These are phyloP conservation scores for Agrotis puta DNA, from an alignment of 2,888 invertebrate species.

Conservation along the genomic window DNA sequence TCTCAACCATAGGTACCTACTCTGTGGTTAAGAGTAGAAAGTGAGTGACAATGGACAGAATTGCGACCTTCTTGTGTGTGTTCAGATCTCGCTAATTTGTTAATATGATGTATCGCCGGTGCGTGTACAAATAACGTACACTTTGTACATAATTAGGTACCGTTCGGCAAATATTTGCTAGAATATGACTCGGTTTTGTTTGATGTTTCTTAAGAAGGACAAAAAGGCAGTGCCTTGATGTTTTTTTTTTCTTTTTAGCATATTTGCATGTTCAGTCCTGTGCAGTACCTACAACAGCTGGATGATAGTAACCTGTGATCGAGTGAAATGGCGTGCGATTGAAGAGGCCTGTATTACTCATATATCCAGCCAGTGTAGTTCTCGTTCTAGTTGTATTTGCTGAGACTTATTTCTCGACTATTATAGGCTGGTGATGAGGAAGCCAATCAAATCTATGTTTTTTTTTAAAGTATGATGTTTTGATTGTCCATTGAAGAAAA, in stretches of 20 bases:
- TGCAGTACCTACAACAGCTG: not conserved
- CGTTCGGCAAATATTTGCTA: conserved; percentile 52
- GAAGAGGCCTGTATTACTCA: no score
- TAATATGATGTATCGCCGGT: conserved; percentile 58
- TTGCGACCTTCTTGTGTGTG: conserved; percentile 6
- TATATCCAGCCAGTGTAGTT: no score
- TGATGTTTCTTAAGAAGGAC: conserved; percentile 30
- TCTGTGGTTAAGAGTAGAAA: conserved; percentile 45
- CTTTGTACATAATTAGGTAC: conserved; percentile 48
- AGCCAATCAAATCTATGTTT: no score
- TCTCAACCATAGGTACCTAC: not conserved
- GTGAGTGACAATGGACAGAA: conserved; percentile 22
- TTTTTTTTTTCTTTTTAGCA: not conserved
- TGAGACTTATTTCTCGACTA: no score
- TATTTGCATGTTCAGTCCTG: not conserved
- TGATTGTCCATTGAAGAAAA: no score
- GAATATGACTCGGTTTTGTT: conserved; percentile 12
- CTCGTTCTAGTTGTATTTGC: no score
- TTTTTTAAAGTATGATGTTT: no score
- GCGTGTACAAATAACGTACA: conserved; percentile 33
- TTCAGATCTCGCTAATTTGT: conserved; percentile 64
- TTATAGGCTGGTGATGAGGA: no score
- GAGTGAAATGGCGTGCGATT: no score
- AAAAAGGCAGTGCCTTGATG: conserved; percentile 3
- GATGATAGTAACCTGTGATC: no score